phyloP scores from a whole-genome alignment of 2,113 vertebrate species.

The Accipiter cooperii region DNA sequence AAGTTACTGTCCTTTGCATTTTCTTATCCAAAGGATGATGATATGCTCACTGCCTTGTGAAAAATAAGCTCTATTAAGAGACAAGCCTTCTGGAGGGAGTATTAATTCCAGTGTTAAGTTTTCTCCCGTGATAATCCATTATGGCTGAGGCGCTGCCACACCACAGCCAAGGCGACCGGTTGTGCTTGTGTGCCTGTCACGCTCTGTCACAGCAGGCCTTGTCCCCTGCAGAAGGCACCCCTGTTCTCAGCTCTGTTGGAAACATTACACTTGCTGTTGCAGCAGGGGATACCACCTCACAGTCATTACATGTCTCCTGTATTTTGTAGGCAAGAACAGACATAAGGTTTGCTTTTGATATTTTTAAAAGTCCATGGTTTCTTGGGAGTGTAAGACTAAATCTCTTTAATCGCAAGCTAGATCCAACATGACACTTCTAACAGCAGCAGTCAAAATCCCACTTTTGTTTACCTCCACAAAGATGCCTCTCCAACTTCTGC shows the following conservation, averaged over 20 bases:
- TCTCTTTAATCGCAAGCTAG: background rate
- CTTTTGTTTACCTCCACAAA: background rate
- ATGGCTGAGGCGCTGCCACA: fast-evolving
- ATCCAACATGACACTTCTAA: background rate
- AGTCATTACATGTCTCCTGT: background rate
- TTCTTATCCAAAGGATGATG: background rate
- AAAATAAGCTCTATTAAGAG: background rate
- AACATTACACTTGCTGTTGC: fast-evolving
- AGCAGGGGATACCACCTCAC: background rate
- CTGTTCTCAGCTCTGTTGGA: background rate
- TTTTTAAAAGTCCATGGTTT: background rate
- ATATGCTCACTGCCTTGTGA: fast-evolving
- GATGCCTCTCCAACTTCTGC: background rate
- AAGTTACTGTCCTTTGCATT: background rate
- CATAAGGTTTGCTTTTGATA: background rate
- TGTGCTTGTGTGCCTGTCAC: fast-evolving
- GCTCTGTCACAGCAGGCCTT: background rate
- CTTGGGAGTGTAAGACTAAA: fast-evolving
- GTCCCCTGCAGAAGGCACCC: background rate
- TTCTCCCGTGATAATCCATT: fast-evolving
- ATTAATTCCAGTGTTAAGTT: background rate
- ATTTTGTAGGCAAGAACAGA: background rate
- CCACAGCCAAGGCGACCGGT: fast-evolving
- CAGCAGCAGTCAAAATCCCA: background rate
- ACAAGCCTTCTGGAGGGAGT: background rate